These are phyloP conservation scores for Aphelenchoides fujianensis DNA, from an alignment of 1,140 invertebrate genomes.

Conservation along the genomic window DNA sequence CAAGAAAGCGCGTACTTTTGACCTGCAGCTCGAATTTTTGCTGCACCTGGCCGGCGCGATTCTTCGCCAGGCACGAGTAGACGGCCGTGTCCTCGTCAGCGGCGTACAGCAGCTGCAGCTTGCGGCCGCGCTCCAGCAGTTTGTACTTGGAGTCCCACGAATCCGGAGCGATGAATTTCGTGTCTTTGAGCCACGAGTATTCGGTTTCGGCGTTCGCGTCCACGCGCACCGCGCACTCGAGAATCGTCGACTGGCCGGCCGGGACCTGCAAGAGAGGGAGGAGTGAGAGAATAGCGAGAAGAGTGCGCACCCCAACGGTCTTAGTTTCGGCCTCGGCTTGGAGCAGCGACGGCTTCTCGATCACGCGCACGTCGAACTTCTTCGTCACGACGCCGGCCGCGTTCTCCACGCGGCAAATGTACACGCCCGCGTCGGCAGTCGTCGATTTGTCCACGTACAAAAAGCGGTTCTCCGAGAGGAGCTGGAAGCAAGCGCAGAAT, in stretches of 20 bases:
- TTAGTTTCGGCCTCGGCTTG: background rate
- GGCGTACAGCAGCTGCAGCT: constrained; percentile 50
- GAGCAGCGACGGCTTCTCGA: constrained; percentile 36
- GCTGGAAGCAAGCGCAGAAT: constrained; percentile 24
- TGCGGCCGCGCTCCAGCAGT: constrained; percentile 32
- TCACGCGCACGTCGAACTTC: constrained; percentile 49
- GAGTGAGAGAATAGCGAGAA: constrained; percentile 27
- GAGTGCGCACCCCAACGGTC: background rate
- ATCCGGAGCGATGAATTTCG: background rate
- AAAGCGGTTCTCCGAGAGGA: constrained; percentile 30
- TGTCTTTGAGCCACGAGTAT: constrained; percentile 10
- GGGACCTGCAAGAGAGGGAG: constrained; percentile 21
- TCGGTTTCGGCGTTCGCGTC: background rate
- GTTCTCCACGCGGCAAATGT: constrained; percentile 41
- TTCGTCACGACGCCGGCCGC: constrained; percentile 50
- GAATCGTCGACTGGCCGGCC: constrained; percentile 31
- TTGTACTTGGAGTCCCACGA: constrained; percentile 15
- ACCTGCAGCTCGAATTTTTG: constrained; percentile 62
- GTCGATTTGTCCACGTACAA: constrained; percentile 23
- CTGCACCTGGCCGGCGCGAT: constrained; percentile 61
- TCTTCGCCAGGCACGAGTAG: constrained; percentile 62
- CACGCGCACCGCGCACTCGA: constrained; percentile 40
- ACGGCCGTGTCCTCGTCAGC: constrained; percentile 47
- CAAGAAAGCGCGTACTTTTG: too few relatives aligned
- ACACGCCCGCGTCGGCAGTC: constrained; percentile 37